Conservation (phyloP, 2,797 vertebrate species). For the Holocentrus rufus region DNA sequence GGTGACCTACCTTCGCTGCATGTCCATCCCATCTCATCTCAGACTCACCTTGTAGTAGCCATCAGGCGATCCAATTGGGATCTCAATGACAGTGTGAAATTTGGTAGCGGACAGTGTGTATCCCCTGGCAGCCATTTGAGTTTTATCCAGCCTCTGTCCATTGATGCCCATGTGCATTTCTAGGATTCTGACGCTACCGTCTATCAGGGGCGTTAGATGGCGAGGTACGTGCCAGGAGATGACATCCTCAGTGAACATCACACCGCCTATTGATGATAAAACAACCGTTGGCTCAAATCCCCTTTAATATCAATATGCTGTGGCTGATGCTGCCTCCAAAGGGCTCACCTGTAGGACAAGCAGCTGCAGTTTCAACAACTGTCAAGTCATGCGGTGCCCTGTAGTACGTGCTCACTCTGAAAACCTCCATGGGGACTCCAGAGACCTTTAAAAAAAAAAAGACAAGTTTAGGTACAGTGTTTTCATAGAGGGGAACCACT, state of each 20-base stretch:
- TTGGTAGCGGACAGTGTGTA: slow-evolving; percentile 74
- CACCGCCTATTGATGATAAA: slow-evolving; percentile 76
- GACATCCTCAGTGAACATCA: slow-evolving; percentile 71
- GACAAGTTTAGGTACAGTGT: not conserved
- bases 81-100: slow-evolving; percentile 73
- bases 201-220: slow-evolving; percentile 72
- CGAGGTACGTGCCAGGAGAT: slow-evolving; percentile 88
- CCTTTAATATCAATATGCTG: too few species aligned
- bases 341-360: slow-evolving; percentile 81
- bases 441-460: slow-evolving; percentile 73
- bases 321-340: not conserved
- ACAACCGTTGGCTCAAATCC: accelerated
- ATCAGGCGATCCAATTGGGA: slow-evolving; percentile 86
- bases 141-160: slow-evolving; percentile 75
- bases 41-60: slow-evolving; percentile 87
- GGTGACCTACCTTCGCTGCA: slow-evolving; percentile 3
- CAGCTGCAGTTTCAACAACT: slow-evolving; percentile 79
- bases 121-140: slow-evolving; percentile 77
- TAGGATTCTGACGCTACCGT: slow-evolving; percentile 62
- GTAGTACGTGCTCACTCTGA: slow-evolving; percentile 82
- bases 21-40: not conserved
- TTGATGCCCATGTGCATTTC: slow-evolving; percentile 84
- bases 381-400: slow-evolving; percentile 73
- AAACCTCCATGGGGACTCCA: slow-evolving; percentile 81
- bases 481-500: not conserved